Base-by-base conservation (phyloP, 2,797 vertebrate species). In the Botia kubotai region DNA sequence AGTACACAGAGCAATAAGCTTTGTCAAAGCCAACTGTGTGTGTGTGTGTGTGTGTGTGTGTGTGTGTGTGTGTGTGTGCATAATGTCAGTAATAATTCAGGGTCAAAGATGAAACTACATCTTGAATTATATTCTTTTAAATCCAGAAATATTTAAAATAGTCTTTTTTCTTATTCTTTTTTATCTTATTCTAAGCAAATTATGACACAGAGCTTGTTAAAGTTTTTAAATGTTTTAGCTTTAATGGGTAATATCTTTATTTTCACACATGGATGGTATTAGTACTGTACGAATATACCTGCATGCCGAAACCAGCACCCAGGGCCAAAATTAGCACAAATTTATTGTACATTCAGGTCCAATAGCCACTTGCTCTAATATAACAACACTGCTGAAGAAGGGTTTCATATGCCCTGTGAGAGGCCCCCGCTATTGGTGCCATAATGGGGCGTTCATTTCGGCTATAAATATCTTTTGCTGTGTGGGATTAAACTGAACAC, bases 381-480 rank as follows among this genome's bases (percentile, higher is more conserved):
- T 33, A 72, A 70, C 1, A 12, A 66, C 43, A 60, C 57, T 14
- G 77, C 79, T 62, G 83, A 81, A 60, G 81, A 26, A 83, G 43
- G 53, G 36, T 57, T 65, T 21, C 60, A 74, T 58, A 46, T 79
- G 81, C 48, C 21, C 66, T 80, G 33, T 57, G 62, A 79, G 16
- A 85, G 66, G 75, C 19, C 3, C 23, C 68, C 82, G 63, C 81
- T 80, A 76, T 86, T 87, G 83, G 82, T 84, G 69, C 52, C 55
- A 33, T 69, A 77, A 29, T n/a, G 36, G 50, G 75, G 65, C 23
- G 76, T 77, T 74, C 46, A 63, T 83, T 46, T 75, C n/a, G 74
- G 87, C 90, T 95, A 95, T 93, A 93, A 94, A 95, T 95, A 95
- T 85, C 88, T 91, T 91, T 89, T 94, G 94, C 94, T 93, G 93